Conservation (phyloP, 2,888 invertebrate species). For the Lasioglossum marginatum region DNA sequence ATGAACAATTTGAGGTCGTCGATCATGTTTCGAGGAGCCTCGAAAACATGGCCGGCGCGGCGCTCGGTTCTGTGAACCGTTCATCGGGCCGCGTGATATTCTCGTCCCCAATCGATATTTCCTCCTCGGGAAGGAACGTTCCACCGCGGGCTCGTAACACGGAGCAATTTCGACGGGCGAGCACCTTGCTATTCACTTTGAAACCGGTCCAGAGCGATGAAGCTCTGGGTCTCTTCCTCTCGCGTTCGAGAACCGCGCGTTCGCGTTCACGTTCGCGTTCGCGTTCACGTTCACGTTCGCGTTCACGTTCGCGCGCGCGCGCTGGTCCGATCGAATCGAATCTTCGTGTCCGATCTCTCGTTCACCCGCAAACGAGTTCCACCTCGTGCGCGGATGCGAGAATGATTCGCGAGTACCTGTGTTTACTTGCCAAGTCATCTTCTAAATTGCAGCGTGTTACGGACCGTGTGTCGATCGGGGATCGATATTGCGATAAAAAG, state of each 20-base stretch:
- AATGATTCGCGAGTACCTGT: slow-evolving; percentile 71
- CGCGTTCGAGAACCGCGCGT: slow-evolving; percentile 1
- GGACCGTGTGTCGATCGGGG: slow-evolving; percentile 67
- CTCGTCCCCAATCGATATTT: slow-evolving; percentile 35
- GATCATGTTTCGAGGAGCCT: background rate
- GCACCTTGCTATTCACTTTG: slow-evolving; percentile 74
- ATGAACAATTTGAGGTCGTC: background rate
- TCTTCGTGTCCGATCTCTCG: slow-evolving; percentile 71
- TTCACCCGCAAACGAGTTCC: slow-evolving; percentile 74
- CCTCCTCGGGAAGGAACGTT: slow-evolving; percentile 34
- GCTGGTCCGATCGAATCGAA: slow-evolving; percentile 69
- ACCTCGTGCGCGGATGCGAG: slow-evolving; percentile 67
- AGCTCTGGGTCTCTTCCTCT: slow-evolving; percentile 49
- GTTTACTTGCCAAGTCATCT: slow-evolving; percentile 74
- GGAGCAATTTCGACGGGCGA: slow-evolving; percentile 66
- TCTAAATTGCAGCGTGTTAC: slow-evolving; percentile 73
- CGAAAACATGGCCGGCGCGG: slow-evolving; percentile 6
- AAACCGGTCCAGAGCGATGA: slow-evolving; percentile 69
- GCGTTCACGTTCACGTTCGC: background rate
- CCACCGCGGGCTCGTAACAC: slow-evolving; percentile 57
- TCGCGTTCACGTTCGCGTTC: background rate
- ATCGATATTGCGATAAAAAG: slow-evolving; percentile 64
- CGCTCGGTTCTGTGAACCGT: slow-evolving; percentile 16
- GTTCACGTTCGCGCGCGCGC: background rate
- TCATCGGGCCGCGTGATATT: slow-evolving; percentile 29